Evolutionary conservation across 2,113 vertebrate genomes (phyloP).

Genomic region (Phaetusa simplex): DNA sequence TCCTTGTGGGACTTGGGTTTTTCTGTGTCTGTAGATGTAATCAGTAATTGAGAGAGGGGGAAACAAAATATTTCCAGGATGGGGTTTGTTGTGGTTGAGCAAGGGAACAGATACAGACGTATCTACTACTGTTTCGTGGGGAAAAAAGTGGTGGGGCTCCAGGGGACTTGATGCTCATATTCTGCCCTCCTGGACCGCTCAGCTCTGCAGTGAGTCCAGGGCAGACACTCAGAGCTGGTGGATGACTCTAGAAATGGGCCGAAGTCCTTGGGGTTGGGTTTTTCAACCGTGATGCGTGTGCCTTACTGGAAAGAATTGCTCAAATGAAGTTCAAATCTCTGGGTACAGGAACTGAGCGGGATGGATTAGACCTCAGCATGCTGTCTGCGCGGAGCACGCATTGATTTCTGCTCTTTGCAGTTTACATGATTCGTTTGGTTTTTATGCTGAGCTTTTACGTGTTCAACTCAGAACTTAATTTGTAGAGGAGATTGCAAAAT

Average conservation of each 20-base stretch:
- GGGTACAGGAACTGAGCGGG: background rate
- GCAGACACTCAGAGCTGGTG: background rate
- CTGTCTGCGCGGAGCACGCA: accelerated
- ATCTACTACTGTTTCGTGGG: background rate
- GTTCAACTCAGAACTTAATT: conserved; percentile 18
- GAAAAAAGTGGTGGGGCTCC: background rate
- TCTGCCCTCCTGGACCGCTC: background rate
- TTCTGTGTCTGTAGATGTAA: background rate
- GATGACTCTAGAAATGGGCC: background rate
- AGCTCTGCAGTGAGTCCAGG: background rate
- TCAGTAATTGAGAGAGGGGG: background rate
- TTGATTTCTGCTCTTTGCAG: background rate
- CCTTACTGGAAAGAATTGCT: background rate
- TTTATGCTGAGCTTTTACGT: conserved; percentile 2
- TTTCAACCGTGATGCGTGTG: background rate
- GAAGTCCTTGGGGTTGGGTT: background rate
- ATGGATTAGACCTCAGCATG: background rate
- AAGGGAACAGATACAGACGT: background rate
- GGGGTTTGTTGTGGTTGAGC: background rate
- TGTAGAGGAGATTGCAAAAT: conserved; percentile 18
- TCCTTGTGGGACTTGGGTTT: background rate
- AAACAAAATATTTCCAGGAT: background rate
- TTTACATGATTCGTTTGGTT: background rate
- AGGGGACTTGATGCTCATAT: background rate
- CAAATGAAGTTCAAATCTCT: background rate